Percentiles rank a stretch among this genome's conserved stretches.
phyloP scores from a whole-genome alignment of 2,888 invertebrate genomes.

The Acheta domesticus region DNA sequence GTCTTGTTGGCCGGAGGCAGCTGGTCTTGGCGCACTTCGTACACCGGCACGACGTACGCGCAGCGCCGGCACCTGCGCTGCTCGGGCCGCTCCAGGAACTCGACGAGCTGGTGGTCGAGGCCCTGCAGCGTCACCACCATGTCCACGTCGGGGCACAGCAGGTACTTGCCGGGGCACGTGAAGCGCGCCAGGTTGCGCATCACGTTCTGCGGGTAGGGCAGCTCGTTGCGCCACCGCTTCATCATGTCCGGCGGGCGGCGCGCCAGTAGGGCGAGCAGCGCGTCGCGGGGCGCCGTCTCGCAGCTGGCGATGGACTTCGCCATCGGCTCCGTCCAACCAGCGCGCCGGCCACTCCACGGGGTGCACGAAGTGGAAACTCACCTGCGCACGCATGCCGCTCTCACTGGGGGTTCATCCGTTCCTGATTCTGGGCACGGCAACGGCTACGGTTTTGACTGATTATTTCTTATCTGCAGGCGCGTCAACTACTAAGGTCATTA shows the following conservation, averaged over 20 bases:
- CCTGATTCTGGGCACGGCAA: too few species aligned
- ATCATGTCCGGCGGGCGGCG: not conserved
- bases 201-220: constrained; percentile 41
- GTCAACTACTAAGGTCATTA: too few species aligned
- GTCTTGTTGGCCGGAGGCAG: constrained; percentile 43
- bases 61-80: constrained; percentile 40
- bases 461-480: too few species aligned
- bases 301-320: not conserved
- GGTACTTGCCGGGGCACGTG: constrained; percentile 43
- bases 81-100: constrained; percentile 35
- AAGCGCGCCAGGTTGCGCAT: constrained; percentile 46
- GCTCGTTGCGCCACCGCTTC: not conserved
- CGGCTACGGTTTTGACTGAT: too few species aligned
- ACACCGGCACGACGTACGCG: constrained; percentile 47
- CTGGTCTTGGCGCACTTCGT: constrained; percentile 42
- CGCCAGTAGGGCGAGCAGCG: not conserved
- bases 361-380: constrained; percentile 22
- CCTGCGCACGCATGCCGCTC: not conserved
- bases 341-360: not conserved
- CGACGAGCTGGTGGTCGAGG: constrained; percentile 38
- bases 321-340: not conserved
- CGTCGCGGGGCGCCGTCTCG: not conserved
- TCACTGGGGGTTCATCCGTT: too few species aligned
- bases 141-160: constrained; percentile 46
- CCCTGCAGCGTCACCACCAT: constrained; percentile 44